Base-by-base conservation (phyloP, 2,888 invertebrate genomes). In the Tinea semifulvella region DNA sequence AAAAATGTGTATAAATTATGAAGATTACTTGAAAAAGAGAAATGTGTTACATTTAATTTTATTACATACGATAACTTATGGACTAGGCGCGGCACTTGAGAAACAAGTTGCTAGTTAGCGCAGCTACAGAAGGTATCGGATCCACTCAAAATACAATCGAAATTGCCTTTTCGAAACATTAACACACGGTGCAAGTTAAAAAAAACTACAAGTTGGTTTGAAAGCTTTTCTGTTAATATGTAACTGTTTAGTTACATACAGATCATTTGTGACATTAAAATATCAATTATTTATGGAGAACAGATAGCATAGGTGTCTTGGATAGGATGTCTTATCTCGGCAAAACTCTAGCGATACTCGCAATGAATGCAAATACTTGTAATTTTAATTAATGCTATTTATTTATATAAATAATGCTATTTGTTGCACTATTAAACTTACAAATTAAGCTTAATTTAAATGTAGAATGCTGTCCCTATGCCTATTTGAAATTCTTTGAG, bases 1-100 rank as follows among this genome's bases (percentile, higher is more conserved):
- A 73, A 79, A 79, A 79, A 75, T 74, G 66, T 69, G 65, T 70
- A 76, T 79, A 79, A 77, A 76, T 77, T 76, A 77, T 76, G 66
- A 76, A 79, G 76, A 79, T 79, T 76, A 77, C 69, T 71, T 70
- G 77, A 74, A 76, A 79, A 79, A 75, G 77, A 79, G 74, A 77
- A 79, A 80, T 77, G 76, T 77, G 77, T 72, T 77, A 77, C 77
- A 80, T 79, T 80, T 79, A 77, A 80, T 79, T 79, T 80, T 80
- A 79, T 80, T 80, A 77, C 77, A 70, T 61, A 65, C 76, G 68
- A 80, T 79, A 79, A 80, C 67, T 79, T 79, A 77, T 75, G 69
- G 62, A 54, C 72, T 76, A 73, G 79, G 64, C 63, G 59, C 66
- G 62, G 71, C 69, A 63, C 68, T 74, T 63, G 71, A 69, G 69